These are phyloP conservation scores for Acleris holmiana DNA, from an alignment of 2,888 invertebrate species.

Conservation along the genomic window DNA sequence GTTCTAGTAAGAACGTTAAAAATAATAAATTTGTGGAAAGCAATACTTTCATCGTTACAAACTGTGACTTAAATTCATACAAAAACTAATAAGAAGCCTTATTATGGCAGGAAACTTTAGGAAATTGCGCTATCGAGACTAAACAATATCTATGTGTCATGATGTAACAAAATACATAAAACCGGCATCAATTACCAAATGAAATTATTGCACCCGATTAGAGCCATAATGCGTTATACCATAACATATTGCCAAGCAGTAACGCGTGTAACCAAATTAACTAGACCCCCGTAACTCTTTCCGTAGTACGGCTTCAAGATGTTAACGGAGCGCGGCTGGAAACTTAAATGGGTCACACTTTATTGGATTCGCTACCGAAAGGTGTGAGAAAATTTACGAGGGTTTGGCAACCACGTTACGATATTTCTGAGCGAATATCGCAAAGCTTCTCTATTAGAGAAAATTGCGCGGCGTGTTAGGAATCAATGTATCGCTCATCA, in stretches of 20 bases:
- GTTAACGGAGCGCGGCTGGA: slow-evolving; percentile 42
- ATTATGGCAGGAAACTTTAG: no score
- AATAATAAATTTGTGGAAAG: no score
- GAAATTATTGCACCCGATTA: slow-evolving; percentile 34
- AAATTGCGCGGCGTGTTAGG: slow-evolving; percentile 42
- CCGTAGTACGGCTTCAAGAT: slow-evolving; percentile 45
- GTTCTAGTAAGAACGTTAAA: no score
- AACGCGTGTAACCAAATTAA: slow-evolving; percentile 43
- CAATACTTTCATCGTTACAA: no score
- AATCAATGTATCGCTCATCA: slow-evolving; percentile 41
- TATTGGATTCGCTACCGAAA: slow-evolving; percentile 40
- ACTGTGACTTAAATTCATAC: no score
- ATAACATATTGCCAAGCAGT: slow-evolving; percentile 31
- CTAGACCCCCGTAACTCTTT: slow-evolving; percentile 40
- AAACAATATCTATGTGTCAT: no score
- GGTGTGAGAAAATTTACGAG: slow-evolving; percentile 44
- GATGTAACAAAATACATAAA: not conserved
- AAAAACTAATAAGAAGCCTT: no score
- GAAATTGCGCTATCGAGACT: no score
- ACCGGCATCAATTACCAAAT: slow-evolving; percentile 23
- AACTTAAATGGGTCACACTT: slow-evolving; percentile 48
- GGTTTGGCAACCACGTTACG: slow-evolving; percentile 43
- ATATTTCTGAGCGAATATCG: slow-evolving; percentile 40
- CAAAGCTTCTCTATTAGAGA: slow-evolving; percentile 40
- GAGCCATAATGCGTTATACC: slow-evolving; percentile 31